Percentiles rank a stretch among this genome's conserved stretches.
Evolutionary conservation across 1,140 invertebrate species (phyloP).

Genomic region (Micrasema longulum): DNA sequence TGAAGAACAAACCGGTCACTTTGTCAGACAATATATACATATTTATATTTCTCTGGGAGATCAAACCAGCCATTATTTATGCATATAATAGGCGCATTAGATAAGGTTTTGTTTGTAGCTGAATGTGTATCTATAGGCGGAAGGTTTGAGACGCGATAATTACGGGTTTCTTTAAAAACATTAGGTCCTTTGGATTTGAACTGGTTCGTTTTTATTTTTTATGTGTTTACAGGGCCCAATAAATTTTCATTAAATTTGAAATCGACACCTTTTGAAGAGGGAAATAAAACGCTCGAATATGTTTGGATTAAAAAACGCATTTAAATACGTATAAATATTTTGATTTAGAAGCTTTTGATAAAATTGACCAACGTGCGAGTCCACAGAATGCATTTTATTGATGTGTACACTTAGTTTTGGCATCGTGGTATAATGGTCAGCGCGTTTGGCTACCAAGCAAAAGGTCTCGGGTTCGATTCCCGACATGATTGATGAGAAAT

Average conservation of each 20-base stretch:
- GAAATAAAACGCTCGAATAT: slow-evolving; percentile 14
- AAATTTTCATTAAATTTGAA: slow-evolving; percentile 33
- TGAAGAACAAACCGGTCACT: slow-evolving; percentile 46
- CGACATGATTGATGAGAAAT: too few species aligned
- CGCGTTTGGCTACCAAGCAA: too few species aligned
- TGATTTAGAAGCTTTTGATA: too few species aligned
- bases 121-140: not conserved
- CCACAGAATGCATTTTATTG: too few species aligned
- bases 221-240: too few species aligned
- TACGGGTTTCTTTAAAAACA: not conserved
- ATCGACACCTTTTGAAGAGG: slow-evolving; percentile 15
- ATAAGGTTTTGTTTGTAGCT: slow-evolving; percentile 35
- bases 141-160: slow-evolving; percentile 5
- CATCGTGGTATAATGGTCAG: too few species aligned
- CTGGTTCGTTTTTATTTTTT: slow-evolving; percentile 16
- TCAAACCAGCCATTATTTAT: slow-evolving; percentile 42
- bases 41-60: slow-evolving; percentile 39
- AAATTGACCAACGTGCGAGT: too few species aligned
- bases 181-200: slow-evolving; percentile 9
- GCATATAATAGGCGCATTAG: slow-evolving; percentile 39
- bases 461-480: too few species aligned
- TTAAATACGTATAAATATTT: too few species aligned
- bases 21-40: slow-evolving; percentile 29
- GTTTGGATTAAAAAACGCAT: too few species aligned
- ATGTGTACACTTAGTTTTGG: too few species aligned